Evolutionary conservation across 2,113 vertebrate species (phyloP), one percentile per base, ranked within the genome.

Genomic region (Misgurnus anguillicaudatus): DNA sequence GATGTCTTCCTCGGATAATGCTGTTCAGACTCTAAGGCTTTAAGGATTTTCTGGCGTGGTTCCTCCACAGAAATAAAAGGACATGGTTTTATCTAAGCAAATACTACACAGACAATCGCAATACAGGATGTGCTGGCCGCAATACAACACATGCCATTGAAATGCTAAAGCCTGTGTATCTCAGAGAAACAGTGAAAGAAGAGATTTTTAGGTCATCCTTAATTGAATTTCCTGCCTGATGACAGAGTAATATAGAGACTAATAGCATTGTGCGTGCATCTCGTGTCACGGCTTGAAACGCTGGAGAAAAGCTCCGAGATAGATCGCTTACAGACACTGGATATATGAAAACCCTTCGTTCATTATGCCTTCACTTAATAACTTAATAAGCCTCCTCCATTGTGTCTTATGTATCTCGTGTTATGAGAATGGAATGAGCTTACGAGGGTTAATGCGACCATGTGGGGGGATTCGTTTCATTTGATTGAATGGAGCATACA

Each of bases 141-240:
- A 51, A 64, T 60, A 73, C 60, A 71, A 78, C 65, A 47, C 76
- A 63, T 72, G 78, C 75, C 45, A 80, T 80, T 72, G 76, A 79
- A 76, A 79, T 73, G 76, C 66, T 57, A 74, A 80, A 75, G 79
- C 64, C 76, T 67, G 57, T 71, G 55, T 74, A 61, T 74, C 62
- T 17, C 41, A 73, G 74, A 58, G 39, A 74, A 73, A 14, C 65
- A 69, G 60, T 85, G 73, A 83, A 85, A 85, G 79, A 72, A 73
- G 65, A 57, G 83, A 75, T 75, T 79, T 79, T 81, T 66, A 74
- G 84, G 79, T 81, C 79, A 73, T 76, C 42, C 71, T 72, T 85
- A 83, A 85, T 81, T 81, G 72, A 85, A 85, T 83, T 81, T 77
- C 76, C 77, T 69, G 72, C 47, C 71, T 81, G 79, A 85, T 83